phyloP scores from a whole-genome alignment of 2,888 invertebrate genomes.

The Drosophila putrida region DNA sequence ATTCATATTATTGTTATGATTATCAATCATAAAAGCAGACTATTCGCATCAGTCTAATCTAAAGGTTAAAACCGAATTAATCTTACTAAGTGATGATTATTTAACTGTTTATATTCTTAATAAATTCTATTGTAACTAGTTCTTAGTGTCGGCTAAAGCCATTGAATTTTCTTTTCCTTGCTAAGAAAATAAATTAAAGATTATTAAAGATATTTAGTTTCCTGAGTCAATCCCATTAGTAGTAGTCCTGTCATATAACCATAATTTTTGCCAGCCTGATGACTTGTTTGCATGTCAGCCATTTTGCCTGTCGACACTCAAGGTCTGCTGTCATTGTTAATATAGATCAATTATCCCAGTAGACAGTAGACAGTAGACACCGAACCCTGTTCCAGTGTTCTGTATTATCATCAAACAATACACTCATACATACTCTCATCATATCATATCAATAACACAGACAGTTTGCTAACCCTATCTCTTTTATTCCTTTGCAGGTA shows the following conservation, averaged over 20 bases:
- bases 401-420: slow-evolving; percentile 30
- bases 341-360: slow-evolving; percentile 68
- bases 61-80: no score
- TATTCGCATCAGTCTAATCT: no score
- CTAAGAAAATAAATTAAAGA: background rate
- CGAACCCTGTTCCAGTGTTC: background rate
- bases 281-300: slow-evolving; percentile 69
- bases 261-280: slow-evolving; percentile 44
- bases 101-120: background rate
- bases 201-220: background rate
- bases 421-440: background rate
- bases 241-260: no score
- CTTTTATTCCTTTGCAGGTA: slow-evolving; percentile 59
- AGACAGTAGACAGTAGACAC: slow-evolving; percentile 17
- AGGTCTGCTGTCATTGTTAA: slow-evolving; percentile 60
- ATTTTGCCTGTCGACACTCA: slow-evolving; percentile 67
- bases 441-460: slow-evolving; percentile 37
- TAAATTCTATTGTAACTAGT: background rate
- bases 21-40: no score
- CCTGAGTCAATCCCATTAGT: background rate
- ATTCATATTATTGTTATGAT: no score
- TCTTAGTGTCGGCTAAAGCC: background rate
- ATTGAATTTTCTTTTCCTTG: background rate
- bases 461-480: slow-evolving; percentile 39
- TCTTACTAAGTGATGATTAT: no score